Base-by-base conservation (phyloP, 23 tunicate genomes). In the Botrylloides violaceus region DNA sequence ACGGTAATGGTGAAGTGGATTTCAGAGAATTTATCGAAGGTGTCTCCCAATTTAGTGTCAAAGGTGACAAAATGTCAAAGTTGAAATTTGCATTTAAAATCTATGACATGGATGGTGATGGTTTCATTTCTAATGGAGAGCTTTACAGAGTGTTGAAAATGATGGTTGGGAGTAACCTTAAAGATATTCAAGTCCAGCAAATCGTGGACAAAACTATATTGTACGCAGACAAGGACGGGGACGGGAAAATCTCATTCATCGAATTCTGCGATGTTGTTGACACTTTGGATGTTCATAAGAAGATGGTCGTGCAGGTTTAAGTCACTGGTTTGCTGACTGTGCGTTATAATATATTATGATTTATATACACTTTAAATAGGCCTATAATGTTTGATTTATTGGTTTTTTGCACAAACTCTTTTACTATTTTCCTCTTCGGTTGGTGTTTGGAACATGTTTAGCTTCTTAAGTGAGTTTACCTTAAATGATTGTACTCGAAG, bases 1-100 rank as follows among this genome's bases (percentile, higher is more conserved):
- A 92, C 63, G 93, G 98, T 6, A 92, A 92, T 76, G 98, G 98
- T 26, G 98, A 92, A 64, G 88, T 92, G 20, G 98, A 92, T 59
- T 92, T 88, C 65, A 66, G 85, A 83, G 98, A 92, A 61, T 92
- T 92, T 32, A 92, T 92, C 65, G 98, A 92, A 71, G 98, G 98
- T 22, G 98, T 92, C 25, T 92, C 98, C 1, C 98, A 92, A 48
- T 92, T 92, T 71, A 79, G 86, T 59, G 98, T 92, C 7, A 92
- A 92, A 63, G 98, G 98, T 3, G 98, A 92, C 80, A 92, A 92
- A 58, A 21, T 62, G 32, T 92, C 98, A 2, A 92, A 92, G 80
- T 77, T 92, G 23, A 92, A 92, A 58, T 92, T 92, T 76, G 98
- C 98, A 5, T 92, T 92, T 66, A 85, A 84, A 34, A 92, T 92